Base-by-base conservation (phyloP, 1,140 invertebrate genomes). In the Procambarus clarkii region DNA sequence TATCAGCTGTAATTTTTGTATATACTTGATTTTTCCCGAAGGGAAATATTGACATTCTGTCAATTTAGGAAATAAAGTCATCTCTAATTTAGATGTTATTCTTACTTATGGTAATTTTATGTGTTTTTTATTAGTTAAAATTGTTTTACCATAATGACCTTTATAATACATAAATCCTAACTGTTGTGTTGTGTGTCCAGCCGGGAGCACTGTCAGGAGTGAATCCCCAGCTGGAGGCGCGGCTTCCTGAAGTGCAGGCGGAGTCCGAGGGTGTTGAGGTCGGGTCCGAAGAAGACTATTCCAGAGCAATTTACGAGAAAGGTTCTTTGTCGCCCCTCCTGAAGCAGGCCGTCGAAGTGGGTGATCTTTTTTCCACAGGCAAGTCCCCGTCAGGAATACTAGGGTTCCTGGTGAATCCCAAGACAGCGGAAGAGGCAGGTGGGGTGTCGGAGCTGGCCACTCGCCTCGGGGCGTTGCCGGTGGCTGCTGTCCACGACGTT, bases 401-500 rank as follows among this genome's bases (percentile, higher is more conserved):
- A 2, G 74, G 71, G 54, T 91, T 77, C 77, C n/a, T 46, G 3
- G 82, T 91, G 34, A 50, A 74, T 9, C 71, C n/a, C 5, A n/a
- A 78, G 45, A 44, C 79, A 74, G 82, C 77, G 9, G 82, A 69
- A 44, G 82, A 85, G 9, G 89, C 76, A 7, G 89, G 83, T 1
- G 77, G 89, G 3, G 82, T 91, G 76, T 91, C 89, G 34, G 74
- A 46, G 9, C 46, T 91, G 58, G 89, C 89, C 9, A 44, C 48
- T 24, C 76, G 77, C 24, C 74, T 91, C 34, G 83, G 76, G 9
- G 89, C 89, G 34, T 18, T 86, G 18, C 89, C 89, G 2, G 89
- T 91, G 1, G 89, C 89, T 8, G 89, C 89, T 5, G 89, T 91
- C 46, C 89, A 91, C 60, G 89, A 91, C 34, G 89, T 80, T 45